Base-by-base conservation (phyloP, 2,888 invertebrate genomes). In the Sarcophaga variegata region DNA sequence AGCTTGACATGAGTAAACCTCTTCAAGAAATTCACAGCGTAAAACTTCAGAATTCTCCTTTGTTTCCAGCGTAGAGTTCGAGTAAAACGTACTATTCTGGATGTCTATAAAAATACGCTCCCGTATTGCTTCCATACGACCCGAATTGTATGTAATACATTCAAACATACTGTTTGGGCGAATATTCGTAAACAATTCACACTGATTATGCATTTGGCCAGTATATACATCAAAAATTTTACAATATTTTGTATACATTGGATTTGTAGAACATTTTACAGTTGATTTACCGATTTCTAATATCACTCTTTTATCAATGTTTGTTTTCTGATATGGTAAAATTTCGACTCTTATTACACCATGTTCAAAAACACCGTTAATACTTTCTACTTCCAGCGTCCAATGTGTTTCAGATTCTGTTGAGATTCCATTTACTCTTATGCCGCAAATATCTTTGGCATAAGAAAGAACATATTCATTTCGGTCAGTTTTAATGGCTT, bases 61-160 rank as follows among this genome's bases (percentile, higher is more conserved):
- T 22, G 89, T 89, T 5, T 86, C 88, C 27, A 49, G 60, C 6
- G 89, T 62, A 49, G 83, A 90, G n/a, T 88, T 88, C 17, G 82
- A 88, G 3, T 89, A 83, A 6, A 86, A 47, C 3, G 86, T 87
- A 17, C 74, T 85, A 10, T 87, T 82, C 27, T 85, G 85, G 49
- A 83, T 87, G 37, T 88, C 83, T 5, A 91, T 88, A 70, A 76
- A 81, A 82, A 91, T 91, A 6, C 82, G 90, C 78, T 91, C 90
- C 62, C 87, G 79, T 49, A 84, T 89, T 76, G 88, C 89, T n/a
- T 81, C 60, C 88, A 91, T 89, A 25, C 84, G 88, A 12, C 90
- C 90, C 89, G 89, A 90, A 59, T 89, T 89, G 63, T 88, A 86
- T 14, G 88, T 90, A 22, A 83, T 88, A 78, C 91, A 91, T 54